Conservation (phyloP, 2,113 vertebrate species). For the Myotis yumanensis region DNA sequence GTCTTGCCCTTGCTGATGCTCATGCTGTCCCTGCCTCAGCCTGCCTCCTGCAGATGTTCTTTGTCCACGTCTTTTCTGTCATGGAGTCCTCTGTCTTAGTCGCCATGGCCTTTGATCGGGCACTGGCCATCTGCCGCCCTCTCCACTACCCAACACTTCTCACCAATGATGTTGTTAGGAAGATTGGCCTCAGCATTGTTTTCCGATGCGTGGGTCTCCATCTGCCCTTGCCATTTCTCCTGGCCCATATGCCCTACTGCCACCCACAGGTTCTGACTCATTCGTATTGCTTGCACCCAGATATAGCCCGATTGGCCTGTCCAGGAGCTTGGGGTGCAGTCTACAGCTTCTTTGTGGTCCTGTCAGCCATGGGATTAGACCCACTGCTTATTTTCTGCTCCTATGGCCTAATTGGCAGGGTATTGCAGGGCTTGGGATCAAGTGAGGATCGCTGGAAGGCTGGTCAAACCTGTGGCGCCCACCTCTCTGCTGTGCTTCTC, state of each 20-base stretch:
- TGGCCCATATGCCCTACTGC: conserved; percentile 73
- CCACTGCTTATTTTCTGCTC: conserved; percentile 71
- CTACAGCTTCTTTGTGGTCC: conserved; percentile 67
- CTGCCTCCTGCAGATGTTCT: conserved; percentile 81
- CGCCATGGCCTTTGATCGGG: conserved; percentile 72
- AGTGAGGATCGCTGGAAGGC: conserved; percentile 68
- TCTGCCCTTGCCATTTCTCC: conserved; percentile 62
- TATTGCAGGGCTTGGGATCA: conserved; percentile 42
- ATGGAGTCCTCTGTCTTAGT: conserved; percentile 78
- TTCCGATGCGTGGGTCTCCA: conserved; percentile 51
- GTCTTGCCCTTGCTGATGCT: conserved; percentile 57
- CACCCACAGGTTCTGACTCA: conserved; percentile 62
- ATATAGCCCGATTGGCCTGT: conserved; percentile 63
- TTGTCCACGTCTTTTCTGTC: conserved; percentile 73
- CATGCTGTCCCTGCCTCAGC: conserved; percentile 56
- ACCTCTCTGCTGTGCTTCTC: conserved; percentile 65
- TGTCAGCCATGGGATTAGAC: conserved; percentile 55
- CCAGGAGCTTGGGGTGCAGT: background rate
- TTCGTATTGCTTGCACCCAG: conserved; percentile 75
- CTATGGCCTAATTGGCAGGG: conserved; percentile 49
- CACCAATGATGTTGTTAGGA: background rate
- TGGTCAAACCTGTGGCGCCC: conserved; percentile 62
- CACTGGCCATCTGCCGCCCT: conserved; percentile 74
- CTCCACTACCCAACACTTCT: conserved; percentile 68
- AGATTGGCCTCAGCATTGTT: conserved; percentile 52